Percentiles rank a stretch among this genome's conserved stretches.
These are phyloP conservation scores for Oreochromis spilurus DNA, from an alignment of 2,113 vertebrate species.

Conservation along the genomic window DNA sequence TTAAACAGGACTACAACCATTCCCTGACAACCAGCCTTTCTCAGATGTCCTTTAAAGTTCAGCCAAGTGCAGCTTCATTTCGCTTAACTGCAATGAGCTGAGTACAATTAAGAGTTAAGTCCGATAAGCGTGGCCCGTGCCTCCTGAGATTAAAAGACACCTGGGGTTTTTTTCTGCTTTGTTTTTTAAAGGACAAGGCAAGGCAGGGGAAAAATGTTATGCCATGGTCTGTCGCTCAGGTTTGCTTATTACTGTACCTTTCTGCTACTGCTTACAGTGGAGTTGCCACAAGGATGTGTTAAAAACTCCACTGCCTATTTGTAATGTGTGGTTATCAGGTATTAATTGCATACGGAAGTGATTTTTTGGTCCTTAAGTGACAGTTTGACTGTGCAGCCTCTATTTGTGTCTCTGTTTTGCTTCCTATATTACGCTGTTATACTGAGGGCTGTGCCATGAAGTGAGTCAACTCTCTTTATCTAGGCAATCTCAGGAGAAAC, in stretches of 20 bases:
- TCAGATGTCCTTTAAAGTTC: conserved; percentile 19
- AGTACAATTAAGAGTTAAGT: neutral
- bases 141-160: neutral
- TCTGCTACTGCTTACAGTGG: neutral
- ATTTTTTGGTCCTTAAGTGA: neutral
- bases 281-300: neutral
- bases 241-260: neutral
- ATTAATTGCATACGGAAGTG: neutral
- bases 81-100: neutral
- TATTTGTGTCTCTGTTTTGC: neutral
- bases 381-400: neutral
- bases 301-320: neutral
- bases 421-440: neutral
- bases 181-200: neutral
- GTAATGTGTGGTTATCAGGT: neutral
- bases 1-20: conserved; percentile 16
- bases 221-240: neutral
- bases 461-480: neutral
- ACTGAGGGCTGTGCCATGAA: neutral
- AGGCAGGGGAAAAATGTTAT: neutral
- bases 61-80: conserved; percentile 2
- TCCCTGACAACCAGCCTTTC: conserved; percentile 26
- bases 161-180: neutral
- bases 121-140: neutral
- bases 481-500: neutral